Percentiles rank a stretch among this genome's conserved stretches.
These are phyloP conservation scores for Gymnobelideus leadbeateri DNA, from an alignment of 2,113 vertebrate species.

Conservation along the genomic window DNA sequence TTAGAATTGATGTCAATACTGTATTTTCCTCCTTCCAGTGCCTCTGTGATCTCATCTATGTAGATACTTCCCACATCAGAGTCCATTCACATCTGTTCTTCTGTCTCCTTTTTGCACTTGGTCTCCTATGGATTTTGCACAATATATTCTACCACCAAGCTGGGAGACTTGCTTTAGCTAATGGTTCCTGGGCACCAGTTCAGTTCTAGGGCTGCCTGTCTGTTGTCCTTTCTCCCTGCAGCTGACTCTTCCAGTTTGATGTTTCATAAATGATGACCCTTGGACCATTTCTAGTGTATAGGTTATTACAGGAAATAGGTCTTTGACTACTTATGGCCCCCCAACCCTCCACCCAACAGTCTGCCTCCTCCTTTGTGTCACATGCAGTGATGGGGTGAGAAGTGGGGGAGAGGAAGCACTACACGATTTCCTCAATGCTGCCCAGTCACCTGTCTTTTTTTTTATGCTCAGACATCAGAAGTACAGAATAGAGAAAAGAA, in stretches of 20 bases:
- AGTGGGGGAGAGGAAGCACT: neutral
- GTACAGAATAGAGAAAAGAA: too few relatives aligned
- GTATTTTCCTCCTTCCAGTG: too few relatives aligned
- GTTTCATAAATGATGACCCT: neutral
- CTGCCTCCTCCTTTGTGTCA: neutral
- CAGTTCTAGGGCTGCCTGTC: neutral
- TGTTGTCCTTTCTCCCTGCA: neutral
- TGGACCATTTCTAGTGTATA: neutral
- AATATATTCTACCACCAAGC: neutral
- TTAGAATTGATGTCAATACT: too few relatives aligned
- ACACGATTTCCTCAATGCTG: neutral
- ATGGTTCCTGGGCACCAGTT: neutral
- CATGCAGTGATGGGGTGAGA: neutral
- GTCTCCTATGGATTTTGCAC: neutral
- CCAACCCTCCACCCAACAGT: neutral
- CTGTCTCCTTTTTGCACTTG: too few relatives aligned
- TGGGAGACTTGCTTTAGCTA: neutral
- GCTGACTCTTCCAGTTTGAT: neutral
- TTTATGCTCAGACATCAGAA: too few relatives aligned
- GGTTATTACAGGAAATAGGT: neutral
- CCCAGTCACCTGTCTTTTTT: neutral
- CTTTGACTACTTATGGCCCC: neutral
- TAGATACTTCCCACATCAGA: neutral
- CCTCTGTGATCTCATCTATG: neutral
- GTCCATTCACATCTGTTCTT: too few relatives aligned